Percentiles rank a stretch among this genome's conserved stretches.
Conservation (phyloP, 1,140 invertebrate genomes). For the Coptotermes formosanus region DNA sequence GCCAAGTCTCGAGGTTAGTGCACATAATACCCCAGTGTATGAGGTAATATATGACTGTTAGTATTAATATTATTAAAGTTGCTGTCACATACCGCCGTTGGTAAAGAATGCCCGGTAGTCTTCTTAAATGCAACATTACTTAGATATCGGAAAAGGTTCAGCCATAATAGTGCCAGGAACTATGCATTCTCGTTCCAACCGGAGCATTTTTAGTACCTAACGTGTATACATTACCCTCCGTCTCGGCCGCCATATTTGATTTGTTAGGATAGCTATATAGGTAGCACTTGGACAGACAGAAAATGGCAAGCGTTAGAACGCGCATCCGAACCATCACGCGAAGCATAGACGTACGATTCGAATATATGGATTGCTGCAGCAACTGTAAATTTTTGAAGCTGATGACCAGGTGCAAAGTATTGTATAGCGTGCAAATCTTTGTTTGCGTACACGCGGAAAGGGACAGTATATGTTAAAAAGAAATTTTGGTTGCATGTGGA, state of each 20-base stretch:
- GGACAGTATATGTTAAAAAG: no score
- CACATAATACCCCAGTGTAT: slow-evolving; percentile 59
- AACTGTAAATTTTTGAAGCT: no score
- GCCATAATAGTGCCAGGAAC: neutral
- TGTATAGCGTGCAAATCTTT: no score
- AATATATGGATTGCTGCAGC: neutral
- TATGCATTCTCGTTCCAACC: neutral
- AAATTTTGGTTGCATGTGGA: no score
- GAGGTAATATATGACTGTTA: slow-evolving; percentile 47
- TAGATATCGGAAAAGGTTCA: neutral
- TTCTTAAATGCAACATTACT: slow-evolving; percentile 44
- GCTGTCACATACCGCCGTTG: slow-evolving; percentile 43
- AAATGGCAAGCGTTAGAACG: neutral
- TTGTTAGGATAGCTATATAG: neutral
- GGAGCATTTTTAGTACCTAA: neutral
- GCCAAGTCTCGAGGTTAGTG: slow-evolving; percentile 55
- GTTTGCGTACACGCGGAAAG: no score
- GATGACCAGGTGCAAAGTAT: no score
- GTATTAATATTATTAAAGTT: slow-evolving; percentile 37
- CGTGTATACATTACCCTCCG: neutral
- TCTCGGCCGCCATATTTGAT: neutral
- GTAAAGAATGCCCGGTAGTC: slow-evolving; percentile 48
- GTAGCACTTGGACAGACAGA: neutral
- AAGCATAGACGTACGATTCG: neutral
- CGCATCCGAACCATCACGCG: neutral